These are phyloP conservation scores for Parnassius orleans DNA, from an alignment of 2,888 invertebrate species.

Conservation along the genomic window DNA sequence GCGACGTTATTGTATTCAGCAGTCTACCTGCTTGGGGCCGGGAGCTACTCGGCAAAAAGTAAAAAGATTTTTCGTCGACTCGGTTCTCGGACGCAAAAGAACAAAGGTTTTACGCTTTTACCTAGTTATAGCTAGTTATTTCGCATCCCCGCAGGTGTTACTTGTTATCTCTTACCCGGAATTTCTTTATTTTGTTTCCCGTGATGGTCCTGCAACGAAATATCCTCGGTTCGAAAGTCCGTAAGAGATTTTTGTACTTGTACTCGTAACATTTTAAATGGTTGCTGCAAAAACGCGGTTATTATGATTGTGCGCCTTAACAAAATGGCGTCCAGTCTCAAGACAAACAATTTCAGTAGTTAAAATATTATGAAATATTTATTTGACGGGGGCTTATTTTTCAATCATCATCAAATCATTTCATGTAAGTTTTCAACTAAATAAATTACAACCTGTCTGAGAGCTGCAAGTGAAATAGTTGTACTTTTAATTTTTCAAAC, in stretches of 20 bases:
- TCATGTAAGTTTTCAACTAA: too few relatives aligned
- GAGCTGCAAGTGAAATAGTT: too few relatives aligned
- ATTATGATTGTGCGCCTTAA: neutral
- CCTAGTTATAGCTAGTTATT: conserved; percentile 73
- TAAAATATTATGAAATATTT: too few relatives aligned
- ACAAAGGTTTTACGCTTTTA: conserved; percentile 71
- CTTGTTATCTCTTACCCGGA: conserved; percentile 69
- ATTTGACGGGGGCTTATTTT: too few relatives aligned
- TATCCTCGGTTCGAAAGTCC: conserved; percentile 50
- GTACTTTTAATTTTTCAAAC: too few relatives aligned
- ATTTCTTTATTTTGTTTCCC: conserved; percentile 60
- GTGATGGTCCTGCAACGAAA: conserved; percentile 46
- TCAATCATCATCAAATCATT: too few relatives aligned
- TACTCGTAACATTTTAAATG: conserved; percentile 14
- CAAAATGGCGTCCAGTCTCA: neutral
- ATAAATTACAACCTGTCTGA: too few relatives aligned
- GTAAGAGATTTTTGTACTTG: conserved; percentile 32
- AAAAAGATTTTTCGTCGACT: conserved; percentile 74
- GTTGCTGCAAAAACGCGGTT: neutral
- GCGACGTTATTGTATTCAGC: conserved; percentile 62
- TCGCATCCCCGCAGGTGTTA: conserved; percentile 69
- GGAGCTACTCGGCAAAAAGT: conserved; percentile 70
- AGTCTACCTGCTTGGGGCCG: conserved; percentile 68
- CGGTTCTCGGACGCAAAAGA: conserved; percentile 64
- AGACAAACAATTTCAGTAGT: neutral